Evolutionary conservation across 2,888 invertebrate species (phyloP), one percentile per base, ranked within the genome.

Genomic region (Meteorus cinctellus): DNA sequence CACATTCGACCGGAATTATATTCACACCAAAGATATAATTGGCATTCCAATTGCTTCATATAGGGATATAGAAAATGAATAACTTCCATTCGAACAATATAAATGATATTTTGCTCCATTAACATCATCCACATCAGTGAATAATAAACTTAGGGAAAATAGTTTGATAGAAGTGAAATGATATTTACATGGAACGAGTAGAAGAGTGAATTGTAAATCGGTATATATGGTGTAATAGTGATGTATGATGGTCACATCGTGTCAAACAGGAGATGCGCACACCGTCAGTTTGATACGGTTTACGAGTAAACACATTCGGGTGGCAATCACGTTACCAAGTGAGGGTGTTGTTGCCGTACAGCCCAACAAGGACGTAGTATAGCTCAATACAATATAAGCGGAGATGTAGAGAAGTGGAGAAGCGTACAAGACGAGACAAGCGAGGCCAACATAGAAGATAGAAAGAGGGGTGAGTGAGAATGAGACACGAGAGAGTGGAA

Each of bases 281-380:
- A 82, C 82, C 86, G 85, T 86, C 85, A 85, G 87, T 88, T 88
- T 88, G 87, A 88, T 88, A 87, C 86, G 86, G 88, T 88, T 88
- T 87, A 87, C 88, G 86, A 78, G 87, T 88, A 88, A 89, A 88
- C 86, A 88, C 88, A 88, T 89, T 89, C 88, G 86, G 87, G 86
- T 86, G 83, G 88, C 88, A 89, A 89, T 89, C 88, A 87, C 86
- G 87, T 86, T 86, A 86, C 82, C 83, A 82, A 82, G 85, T 81
- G 83, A 82, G 85, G 83, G 83, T 19, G 19, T 19, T n/a, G 83
- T 81, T 81, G 79, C 72, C 66, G 72, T 71, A 76, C 74, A 71
- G 75, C 24, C 62, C 67, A 31, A 45, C 34, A 72, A 76, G 77
- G 77, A 74, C 71, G 77, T 78, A 79, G 79, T 75, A 75, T 74